A percentile compares a stretch with the other conserved stretches of the same genome.
Conservation (phyloP, 2,113 vertebrate species). For the Myodes glareolus region DNA sequence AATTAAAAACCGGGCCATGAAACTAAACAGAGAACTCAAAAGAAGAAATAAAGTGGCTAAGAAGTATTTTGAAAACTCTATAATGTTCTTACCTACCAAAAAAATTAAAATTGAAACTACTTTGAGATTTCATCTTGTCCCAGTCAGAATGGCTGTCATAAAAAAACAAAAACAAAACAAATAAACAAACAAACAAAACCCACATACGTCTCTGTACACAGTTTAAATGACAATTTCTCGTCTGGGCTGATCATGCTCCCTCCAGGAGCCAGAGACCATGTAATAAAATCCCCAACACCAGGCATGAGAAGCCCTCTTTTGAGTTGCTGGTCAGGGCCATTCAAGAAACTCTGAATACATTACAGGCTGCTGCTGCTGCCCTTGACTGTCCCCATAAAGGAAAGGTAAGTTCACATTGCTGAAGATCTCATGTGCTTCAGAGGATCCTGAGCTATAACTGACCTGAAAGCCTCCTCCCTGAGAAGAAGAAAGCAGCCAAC, state of each 20-base stretch:
- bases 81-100: not conserved
- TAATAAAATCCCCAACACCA: not conserved
- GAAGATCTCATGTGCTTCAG: not conserved
- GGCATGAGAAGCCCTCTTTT: not conserved
- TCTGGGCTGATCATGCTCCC: not conserved
- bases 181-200: no score
- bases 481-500: not conserved
- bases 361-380: not conserved
- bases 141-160: not conserved
- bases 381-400: not conserved
- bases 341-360: not conserved
- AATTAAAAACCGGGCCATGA: not conserved
- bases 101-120: not conserved
- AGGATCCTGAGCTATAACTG: not conserved
- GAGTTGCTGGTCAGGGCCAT: not conserved
- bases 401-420: not conserved
- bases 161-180: not conserved
- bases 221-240: not conserved
- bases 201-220: no score
- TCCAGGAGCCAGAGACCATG: not conserved
- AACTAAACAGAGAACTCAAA: not conserved
- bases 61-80: not conserved
- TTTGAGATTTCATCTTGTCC: not conserved
- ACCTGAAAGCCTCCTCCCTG: not conserved
- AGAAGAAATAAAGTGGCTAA: not conserved